Base-by-base conservation (phyloP, 2,797 vertebrate genomes). In the Hephaestus fuliginosus region DNA sequence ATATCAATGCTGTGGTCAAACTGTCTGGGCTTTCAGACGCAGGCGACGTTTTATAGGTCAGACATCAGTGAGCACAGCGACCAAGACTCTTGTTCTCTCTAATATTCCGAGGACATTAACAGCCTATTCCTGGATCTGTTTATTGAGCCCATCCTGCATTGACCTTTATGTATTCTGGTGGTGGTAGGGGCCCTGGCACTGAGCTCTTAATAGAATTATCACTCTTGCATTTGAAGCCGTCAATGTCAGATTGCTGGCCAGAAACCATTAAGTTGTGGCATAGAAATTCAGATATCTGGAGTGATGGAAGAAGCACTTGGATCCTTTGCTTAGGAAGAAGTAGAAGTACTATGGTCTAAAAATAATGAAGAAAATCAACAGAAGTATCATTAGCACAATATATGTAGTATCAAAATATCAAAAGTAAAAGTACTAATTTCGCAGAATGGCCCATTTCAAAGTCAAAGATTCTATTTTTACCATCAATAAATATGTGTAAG, bases 41-140 rank as follows among this genome's bases (percentile, higher is more conserved):
- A 77, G 64, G 70, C 15, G 1, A 48, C 46, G 80, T 89, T 89
- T 87, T 86, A 78, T 69, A 74, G 75, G 65, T 80, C 84, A 84
- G 69, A 74, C 76, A 63, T 71, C 41, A 72, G 70, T 46, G 62
- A 80, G 64, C n/a, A 49, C 43, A 61, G 58, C 1, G 17, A 76
- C 65, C 61, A 78, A 86, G 74, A 80, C 73, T 71, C 76, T 88
- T 78, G 75, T 86, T 89, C 85, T 90, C 68, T 89, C 30, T 84
- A 57, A 90, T 90, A 92, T 92, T 88, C 68, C 84, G 82, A 73
- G 73, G 83, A 53, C 85, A 91, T 94, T 90, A 94, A 94, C 90
- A 91, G 85, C 77, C 91, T 95, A 95, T 95, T 96, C 79, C 66
- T 91, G 92, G 85, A 93, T 87, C 80, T 92, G 93, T 95, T 95